Base-by-base conservation (phyloP, 2,888 invertebrate genomes). In the Dolichomitus sp. region DNA sequence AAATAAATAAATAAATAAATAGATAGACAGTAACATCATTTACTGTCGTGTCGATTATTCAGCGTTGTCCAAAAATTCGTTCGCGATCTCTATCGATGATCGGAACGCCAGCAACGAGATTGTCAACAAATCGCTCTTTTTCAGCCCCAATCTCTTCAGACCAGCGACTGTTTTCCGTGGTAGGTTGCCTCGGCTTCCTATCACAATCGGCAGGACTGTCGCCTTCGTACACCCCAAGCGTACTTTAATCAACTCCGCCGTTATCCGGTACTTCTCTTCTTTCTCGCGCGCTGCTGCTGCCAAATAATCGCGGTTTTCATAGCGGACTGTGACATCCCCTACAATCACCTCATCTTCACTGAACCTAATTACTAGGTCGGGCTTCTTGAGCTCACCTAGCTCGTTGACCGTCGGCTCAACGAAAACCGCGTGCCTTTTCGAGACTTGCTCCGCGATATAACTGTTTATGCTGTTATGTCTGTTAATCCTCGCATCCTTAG, bases 121-220 rank as follows among this genome's bases (percentile, higher is more conserved):
- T 0, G 89, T 90, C 37, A 80, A 42, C 7, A 80, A 81, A 30
- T 86, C 82, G 1, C 68, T 87, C 83, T n/a, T 42, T 30, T 11
- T 54, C 0, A 91, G 85, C 4, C 88, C 87, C 0, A 91, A 79
- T 48, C 79, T 77, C 3, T 54, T 52, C 0, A 91, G 84, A 27
- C 83, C 77, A 0, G 23, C 5, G 17, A 87, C 42, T 33, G 91
- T 92, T 68, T 84, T 73, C 82, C 74, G 87, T 52, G 91, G 91
- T 81, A 92, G 80, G 14, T 90, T 89, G 14, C 91, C 91, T 81
- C 91, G 83, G 57, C 91, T 90, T 7, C 92, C 91, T 23, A 92
- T 87, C 65, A 92, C 90, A 5, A 91, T 85, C 0, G 91, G 91
- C 68, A 91, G 84, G 61, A 91, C 90, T 57, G 85, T 74, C 0